These are phyloP conservation scores for Ernsta delagoae DNA, from an alignment of 2,888 invertebrate species.

Conservation along the genomic window DNA sequence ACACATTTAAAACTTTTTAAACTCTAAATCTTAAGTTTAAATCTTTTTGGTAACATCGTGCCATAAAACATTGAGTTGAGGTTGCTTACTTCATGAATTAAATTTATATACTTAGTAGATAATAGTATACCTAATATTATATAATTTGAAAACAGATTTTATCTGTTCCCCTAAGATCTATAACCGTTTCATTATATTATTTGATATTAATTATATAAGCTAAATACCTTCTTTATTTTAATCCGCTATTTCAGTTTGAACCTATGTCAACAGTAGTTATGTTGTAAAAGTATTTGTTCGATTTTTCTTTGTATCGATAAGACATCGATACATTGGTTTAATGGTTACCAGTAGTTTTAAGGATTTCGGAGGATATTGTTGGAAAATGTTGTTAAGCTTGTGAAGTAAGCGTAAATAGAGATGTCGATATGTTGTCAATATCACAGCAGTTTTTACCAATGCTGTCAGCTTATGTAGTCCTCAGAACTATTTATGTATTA, in stretches of 20 bases:
- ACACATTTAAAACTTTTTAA: neutral
- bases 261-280: constrained; percentile 16
- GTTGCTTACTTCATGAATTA: constrained; percentile 12
- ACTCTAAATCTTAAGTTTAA: no score
- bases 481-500: neutral
- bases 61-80: constrained; percentile 17
- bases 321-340: constrained; percentile 47
- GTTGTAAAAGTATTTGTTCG: constrained; percentile 32
- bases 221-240: constrained; percentile 3
- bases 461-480: constrained; percentile 68
- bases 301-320: constrained; percentile 35
- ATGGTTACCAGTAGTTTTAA: constrained; percentile 82
- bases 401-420: constrained; percentile 52
- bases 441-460: constrained; percentile 77
- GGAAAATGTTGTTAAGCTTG: constrained; percentile 53
- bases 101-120: neutral
- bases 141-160: no score
- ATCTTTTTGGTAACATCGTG: neutral
- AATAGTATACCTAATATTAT: neutral
- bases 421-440: constrained; percentile 71
- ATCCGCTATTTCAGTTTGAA: constrained; percentile 20
- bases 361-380: constrained; percentile 64
- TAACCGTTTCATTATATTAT: no score
- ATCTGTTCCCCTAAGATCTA: no score
- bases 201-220: no score